Base-by-base conservation (phyloP, 1,140 invertebrate species). In the Nilaparvata lugens region DNA sequence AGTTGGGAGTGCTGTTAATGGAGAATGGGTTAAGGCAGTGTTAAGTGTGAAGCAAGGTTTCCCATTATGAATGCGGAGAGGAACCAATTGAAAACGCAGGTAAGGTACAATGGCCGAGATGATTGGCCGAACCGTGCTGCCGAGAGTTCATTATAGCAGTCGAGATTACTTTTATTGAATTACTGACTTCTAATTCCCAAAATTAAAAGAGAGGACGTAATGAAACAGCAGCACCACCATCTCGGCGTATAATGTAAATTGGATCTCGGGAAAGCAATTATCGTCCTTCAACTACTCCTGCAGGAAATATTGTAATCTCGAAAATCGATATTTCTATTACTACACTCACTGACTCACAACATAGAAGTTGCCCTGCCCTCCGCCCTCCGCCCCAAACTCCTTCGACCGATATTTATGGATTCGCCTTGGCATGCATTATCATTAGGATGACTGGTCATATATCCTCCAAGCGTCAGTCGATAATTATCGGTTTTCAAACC, bases 131-230 rank as follows among this genome's bases (percentile, higher is more conserved):
- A 19, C 42, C 19, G 42, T 4, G 42, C 42, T 19, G 45, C 16
- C 16, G 16, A 48, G 45, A 48, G 45, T 48, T 48, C 45, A 48
- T 48, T 48, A 48, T 48, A 48, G 31, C 31, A 35, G 45, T 48
- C 45, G 45, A 48, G 45, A 48, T 48, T 48, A 48, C 45, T 48
- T 48, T 48, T 48, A 48, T 48, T 48, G 45, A 48, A 48, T 48
- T 48, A 48, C 45, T 48, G 45, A 19, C 45, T 48, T 48, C 45
- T 48, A 48, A 48, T 48, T 48, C 21, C 45, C 45, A 48, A 48
- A 48, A 48, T 48, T 48, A 48, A 48, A 48, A 48, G 45, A 48
- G 45, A 19, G 45, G 45, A 48, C 21, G 21, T 48, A 48, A 48
- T 48, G 45, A 48, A 48, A 48, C 45, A 23, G 45, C 45, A 45